Conservation (phyloP, 2,113 vertebrate genomes). For the Sander vitreus region DNA sequence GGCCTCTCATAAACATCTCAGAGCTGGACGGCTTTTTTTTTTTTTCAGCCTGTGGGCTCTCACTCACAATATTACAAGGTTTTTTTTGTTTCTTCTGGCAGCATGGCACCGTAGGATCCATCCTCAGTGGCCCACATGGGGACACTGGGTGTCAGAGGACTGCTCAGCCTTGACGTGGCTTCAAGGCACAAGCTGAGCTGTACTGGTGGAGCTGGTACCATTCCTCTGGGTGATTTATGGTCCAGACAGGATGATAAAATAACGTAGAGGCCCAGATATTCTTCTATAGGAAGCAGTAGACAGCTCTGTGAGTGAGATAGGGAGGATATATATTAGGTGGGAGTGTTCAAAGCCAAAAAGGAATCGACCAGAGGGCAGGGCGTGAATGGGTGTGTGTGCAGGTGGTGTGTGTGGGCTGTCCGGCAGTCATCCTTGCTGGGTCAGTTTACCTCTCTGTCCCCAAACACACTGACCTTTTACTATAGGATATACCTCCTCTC, state of each 20-base stretch:
- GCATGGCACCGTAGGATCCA: constrained; percentile 59
- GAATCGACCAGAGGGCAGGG: constrained; percentile 71
- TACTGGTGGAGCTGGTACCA: constrained; percentile 44
- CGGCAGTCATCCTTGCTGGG: constrained; percentile 57
- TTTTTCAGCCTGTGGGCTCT: constrained; percentile 70
- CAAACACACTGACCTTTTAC: constrained; percentile 62
- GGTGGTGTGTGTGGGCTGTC: constrained; percentile 69
- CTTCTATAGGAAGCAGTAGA: constrained; percentile 73
- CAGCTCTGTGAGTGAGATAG: constrained; percentile 49
- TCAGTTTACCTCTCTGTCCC: constrained; percentile 71
- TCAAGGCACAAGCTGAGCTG: constrained; percentile 68
- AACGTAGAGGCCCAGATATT: constrained; percentile 48
- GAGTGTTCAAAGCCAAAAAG: constrained; percentile 49
- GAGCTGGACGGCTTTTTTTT: constrained; percentile 37
- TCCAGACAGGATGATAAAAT: constrained; percentile 66
- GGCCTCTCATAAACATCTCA: constrained; percentile 76
- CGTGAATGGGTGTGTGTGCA: constrained; percentile 62
- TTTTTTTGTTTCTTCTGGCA: constrained; percentile 78
- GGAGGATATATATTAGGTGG: constrained; percentile 16
- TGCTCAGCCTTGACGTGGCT: constrained; percentile 71
- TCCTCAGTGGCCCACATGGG: constrained; percentile 58
- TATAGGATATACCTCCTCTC: constrained; percentile 68
- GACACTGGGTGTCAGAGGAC: constrained; percentile 71
- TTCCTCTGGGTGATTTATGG: constrained; percentile 81
- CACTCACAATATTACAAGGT: constrained; percentile 73